These are phyloP conservation scores for Parnassius orleans DNA, from an alignment of 2,888 invertebrate species.

Conservation along the genomic window DNA sequence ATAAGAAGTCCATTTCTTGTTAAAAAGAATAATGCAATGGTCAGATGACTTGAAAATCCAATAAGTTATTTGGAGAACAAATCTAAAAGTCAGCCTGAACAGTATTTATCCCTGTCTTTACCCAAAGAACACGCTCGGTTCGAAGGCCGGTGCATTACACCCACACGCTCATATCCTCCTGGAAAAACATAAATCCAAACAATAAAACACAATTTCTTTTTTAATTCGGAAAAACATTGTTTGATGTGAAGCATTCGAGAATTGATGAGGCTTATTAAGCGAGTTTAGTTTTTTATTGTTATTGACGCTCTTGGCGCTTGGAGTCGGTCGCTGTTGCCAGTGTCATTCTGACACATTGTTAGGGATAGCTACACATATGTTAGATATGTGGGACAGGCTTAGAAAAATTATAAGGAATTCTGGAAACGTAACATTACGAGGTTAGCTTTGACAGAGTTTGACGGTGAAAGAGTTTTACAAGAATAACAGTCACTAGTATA, in stretches of 20 bases:
- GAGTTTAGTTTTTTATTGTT: slow-evolving; percentile 23
- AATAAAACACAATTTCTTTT: slow-evolving; percentile 25
- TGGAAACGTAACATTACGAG: too few relatives aligned
- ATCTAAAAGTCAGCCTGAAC: slow-evolving; percentile 35
- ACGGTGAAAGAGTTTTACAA: too few relatives aligned
- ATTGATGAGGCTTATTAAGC: slow-evolving; percentile 25
- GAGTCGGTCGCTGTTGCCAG: not conserved
- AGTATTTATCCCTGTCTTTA: slow-evolving; percentile 38
- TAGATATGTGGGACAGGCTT: too few relatives aligned
- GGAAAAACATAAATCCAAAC: slow-evolving; percentile 40
- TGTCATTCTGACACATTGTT: slow-evolving; percentile 14
- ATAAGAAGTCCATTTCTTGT: too few relatives aligned
- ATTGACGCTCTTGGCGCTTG: not conserved
- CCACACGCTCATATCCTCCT: slow-evolving; percentile 36
- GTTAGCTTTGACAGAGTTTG: too few relatives aligned
- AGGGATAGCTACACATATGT: slow-evolving; percentile 2
- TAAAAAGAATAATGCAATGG: slow-evolving; percentile 4
- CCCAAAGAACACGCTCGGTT: slow-evolving; percentile 34
- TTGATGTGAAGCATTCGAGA: slow-evolving; percentile 23
- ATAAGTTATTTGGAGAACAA: slow-evolving; percentile 36
- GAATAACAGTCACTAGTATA: too few relatives aligned
- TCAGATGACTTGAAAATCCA: slow-evolving; percentile 20
- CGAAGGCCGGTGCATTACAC: slow-evolving; percentile 38
- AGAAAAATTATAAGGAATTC: too few relatives aligned
- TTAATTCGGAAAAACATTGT: slow-evolving; percentile 24